phyloP scores from a whole-genome alignment of 2,797 vertebrate genomes.

The Ptychadena robeensis region DNA sequence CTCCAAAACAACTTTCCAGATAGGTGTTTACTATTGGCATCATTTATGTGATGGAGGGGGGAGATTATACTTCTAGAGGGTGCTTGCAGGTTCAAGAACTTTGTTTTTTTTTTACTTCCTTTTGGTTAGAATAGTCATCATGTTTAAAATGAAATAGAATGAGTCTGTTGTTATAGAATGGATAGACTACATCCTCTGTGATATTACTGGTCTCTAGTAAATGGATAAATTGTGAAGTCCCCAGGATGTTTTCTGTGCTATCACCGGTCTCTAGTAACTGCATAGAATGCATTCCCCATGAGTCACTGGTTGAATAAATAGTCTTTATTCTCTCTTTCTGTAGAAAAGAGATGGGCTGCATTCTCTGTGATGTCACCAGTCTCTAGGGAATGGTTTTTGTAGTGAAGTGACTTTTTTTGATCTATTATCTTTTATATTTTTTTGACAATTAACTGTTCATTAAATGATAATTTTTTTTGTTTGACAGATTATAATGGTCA shows the following conservation, averaged over 20 bases:
- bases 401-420: not conserved
- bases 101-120: no score
- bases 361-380: not conserved
- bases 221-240: no score
- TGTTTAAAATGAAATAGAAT: no score
- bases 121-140: no score
- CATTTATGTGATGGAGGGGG: no score
- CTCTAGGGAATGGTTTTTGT: not conserved
- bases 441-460: not conserved
- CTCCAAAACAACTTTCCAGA: no score
- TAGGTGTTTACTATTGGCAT: no score
- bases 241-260: no score
- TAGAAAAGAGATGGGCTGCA: not conserved
- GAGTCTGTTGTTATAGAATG: not conserved
- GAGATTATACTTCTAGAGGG: no score
- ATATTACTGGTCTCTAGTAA: not conserved
- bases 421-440: not conserved
- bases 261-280: not conserved
- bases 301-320: not conserved
- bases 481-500: constrained; percentile 93
- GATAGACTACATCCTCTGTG: not conserved
- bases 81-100: no score
- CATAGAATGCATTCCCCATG: not conserved
- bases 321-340: not conserved
- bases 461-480: not conserved